phyloP scores from a whole-genome alignment of 1,140 invertebrate species.

The Zeugodacus cucurbitae region DNA sequence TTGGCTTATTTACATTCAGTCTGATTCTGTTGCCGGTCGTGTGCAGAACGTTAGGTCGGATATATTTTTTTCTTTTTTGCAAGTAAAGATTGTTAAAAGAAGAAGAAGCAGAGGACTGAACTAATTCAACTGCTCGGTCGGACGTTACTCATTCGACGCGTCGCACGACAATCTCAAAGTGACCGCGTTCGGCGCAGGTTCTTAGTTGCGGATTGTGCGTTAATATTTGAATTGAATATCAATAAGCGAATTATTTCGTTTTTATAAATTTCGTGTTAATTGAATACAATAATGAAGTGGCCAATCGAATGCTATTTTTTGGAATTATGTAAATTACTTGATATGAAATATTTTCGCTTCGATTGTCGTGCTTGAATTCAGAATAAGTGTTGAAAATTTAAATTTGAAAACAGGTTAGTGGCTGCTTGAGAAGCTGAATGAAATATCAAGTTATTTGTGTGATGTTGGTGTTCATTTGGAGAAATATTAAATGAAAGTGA shows the following conservation, averaged over 20 bases:
- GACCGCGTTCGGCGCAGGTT: background rate
- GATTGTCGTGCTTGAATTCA: background rate
- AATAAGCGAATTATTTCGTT: background rate
- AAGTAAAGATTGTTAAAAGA: background rate
- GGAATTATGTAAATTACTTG: background rate
- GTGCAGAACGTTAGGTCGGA: background rate
- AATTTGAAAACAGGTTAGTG: background rate
- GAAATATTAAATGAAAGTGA: background rate
- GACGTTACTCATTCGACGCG: conserved; percentile 15
- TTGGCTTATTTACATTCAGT: background rate
- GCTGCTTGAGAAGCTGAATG: background rate
- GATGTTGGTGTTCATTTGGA: background rate
- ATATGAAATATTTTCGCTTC: background rate
- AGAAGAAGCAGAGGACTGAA: background rate
- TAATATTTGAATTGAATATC: background rate
- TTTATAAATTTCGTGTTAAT: background rate
- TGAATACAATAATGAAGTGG: background rate
- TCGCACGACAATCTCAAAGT: background rate
- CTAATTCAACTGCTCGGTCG: background rate
- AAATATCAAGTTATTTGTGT: background rate
- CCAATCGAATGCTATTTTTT: background rate
- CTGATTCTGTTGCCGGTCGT: background rate
- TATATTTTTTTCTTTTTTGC: too few species aligned
- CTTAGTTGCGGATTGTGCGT: background rate
- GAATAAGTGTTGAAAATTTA: background rate